phyloP scores from a whole-genome alignment of 64 coral and sea anemone genomes.

The Montipora foliosa region DNA sequence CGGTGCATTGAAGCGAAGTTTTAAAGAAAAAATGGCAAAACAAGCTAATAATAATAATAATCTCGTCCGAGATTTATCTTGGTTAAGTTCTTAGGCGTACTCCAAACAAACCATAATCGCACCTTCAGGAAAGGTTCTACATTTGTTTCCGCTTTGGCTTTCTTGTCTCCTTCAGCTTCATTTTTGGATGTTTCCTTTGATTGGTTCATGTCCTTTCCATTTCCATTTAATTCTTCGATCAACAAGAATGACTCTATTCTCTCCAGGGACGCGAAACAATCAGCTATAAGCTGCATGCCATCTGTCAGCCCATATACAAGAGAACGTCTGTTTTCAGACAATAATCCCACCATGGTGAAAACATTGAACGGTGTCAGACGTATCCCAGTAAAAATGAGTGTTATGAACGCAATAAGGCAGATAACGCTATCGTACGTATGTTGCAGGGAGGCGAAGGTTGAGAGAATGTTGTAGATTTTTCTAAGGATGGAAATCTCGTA shows the following conservation, averaged over 20 bases:
- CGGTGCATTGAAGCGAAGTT: no score
- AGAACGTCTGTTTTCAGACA: slow-evolving; percentile 92
- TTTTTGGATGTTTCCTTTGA: neutral
- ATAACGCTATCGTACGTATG: slow-evolving; percentile 97
- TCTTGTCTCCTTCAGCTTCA: slow-evolving; percentile 12
- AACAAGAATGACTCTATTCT: slow-evolving; percentile 89
- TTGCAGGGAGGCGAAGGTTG: slow-evolving; percentile 89
- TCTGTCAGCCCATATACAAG: slow-evolving; percentile 93
- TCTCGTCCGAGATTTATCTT: no score
- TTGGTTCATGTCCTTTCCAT: neutral
- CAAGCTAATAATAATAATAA: no score
- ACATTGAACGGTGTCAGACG: slow-evolving; percentile 92
- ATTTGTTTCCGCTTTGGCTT: neutral
- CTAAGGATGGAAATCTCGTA: slow-evolving; percentile 77
- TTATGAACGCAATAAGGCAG: slow-evolving; percentile 92
- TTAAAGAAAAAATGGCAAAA: no score
- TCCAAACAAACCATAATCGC: neutral
- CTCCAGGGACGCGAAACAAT: slow-evolving; percentile 95
- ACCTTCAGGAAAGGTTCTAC: slow-evolving; percentile 43
- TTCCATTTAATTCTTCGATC: slow-evolving; percentile 84
- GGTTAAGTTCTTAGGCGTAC: no score
- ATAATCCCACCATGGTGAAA: slow-evolving; percentile 91
- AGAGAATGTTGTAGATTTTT: slow-evolving; percentile 92
- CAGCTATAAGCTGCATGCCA: slow-evolving; percentile 94
- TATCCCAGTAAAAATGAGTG: slow-evolving; percentile 90